Conservation (phyloP, 1,140 invertebrate genomes). For the Paraescarpia echinospica region DNA sequence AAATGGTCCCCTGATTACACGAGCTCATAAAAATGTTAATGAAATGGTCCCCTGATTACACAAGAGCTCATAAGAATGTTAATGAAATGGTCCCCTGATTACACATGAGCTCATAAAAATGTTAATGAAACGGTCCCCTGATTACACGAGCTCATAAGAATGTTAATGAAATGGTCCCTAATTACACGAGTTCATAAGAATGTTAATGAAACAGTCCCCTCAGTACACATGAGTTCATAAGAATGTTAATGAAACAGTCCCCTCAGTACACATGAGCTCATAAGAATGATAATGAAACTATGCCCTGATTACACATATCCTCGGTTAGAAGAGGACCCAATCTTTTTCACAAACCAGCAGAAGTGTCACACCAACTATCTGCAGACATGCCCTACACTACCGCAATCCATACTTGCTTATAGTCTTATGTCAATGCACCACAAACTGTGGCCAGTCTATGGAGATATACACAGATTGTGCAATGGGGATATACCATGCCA, state of each 20-base stretch:
- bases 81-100: no score
- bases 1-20: no score
- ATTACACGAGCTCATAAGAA: not conserved
- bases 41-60: no score
- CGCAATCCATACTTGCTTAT: not conserved
- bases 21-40: not conserved
- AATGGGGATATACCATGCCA: not conserved
- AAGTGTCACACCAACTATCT: not conserved
- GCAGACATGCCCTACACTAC: not conserved
- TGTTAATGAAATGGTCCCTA: no score
- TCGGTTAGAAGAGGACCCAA: not conserved
- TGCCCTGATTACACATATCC: no score
- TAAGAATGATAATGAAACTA: no score
- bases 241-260: no score
- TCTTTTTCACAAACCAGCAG: not conserved
- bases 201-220: no score
- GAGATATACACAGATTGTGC: no score
- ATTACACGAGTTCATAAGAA: not conserved
- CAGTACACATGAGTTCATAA: no score
- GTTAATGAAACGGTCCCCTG: no score
- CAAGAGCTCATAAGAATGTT: not conserved
- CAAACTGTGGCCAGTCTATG: not conserved
- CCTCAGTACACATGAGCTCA: constrained; percentile 11
- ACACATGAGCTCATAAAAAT: not conserved
- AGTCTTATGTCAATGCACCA: not conserved